A percentile compares a stretch with the other conserved stretches of the same genome.
Conservation (phyloP, 2,113 vertebrate species). For the Podocnemis expansa region DNA sequence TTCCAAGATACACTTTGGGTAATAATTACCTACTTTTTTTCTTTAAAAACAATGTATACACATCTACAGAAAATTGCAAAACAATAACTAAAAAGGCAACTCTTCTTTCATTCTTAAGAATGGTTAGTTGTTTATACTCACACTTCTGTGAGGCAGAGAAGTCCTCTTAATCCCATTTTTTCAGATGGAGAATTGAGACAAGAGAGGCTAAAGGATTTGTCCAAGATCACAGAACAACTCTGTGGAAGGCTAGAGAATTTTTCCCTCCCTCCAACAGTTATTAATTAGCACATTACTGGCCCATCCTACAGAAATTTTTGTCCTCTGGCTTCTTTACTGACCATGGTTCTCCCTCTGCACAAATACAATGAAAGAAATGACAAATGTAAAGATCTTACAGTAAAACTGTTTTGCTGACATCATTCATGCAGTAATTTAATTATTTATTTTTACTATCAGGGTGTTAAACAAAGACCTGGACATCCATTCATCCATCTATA, state of each 20-base stretch:
- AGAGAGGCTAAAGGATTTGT: constrained; percentile 19
- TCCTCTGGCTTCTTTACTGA: not conserved
- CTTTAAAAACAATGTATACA: not conserved
- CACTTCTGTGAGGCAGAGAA: constrained; percentile 48
- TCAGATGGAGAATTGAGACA: constrained; percentile 24
- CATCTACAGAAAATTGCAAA: not conserved
- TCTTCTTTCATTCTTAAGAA: not conserved
- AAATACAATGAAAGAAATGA: not conserved
- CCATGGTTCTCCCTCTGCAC: not conserved
- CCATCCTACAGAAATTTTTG: not conserved
- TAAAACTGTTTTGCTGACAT: not conserved
- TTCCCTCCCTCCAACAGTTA: constrained; percentile 33
- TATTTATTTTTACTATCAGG: not conserved
- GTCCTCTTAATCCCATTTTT: constrained; percentile 40
- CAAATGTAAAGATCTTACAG: not conserved
- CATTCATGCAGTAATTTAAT: rapidly evolving
- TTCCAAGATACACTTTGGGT: not conserved
- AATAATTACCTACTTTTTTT: not conserved
- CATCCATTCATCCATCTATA: not conserved
- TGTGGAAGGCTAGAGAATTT: constrained; percentile 47
- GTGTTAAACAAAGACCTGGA: not conserved
- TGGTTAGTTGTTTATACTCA: not conserved
- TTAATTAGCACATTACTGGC: constrained; percentile 10
- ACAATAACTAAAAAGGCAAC: not conserved
- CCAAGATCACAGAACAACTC: not conserved